Base-by-base conservation (phyloP, 2,797 vertebrate species). In the Hyperoplus immaculatus region DNA sequence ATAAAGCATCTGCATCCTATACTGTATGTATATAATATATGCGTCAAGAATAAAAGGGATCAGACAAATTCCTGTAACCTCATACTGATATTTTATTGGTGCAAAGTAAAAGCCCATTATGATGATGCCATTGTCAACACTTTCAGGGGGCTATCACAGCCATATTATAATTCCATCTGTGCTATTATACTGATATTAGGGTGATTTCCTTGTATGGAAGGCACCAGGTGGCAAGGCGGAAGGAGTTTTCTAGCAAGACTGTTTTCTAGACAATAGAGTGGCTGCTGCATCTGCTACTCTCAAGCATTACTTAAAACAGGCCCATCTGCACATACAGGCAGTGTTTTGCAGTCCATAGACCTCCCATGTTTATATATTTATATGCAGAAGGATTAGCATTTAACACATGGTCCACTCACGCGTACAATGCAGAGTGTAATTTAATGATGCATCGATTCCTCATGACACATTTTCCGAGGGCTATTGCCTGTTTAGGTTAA, bases 201-300 rank as follows among this genome's bases (percentile, higher is more conserved):
- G 21, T 51, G 43, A 39, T 74, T 75, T 69, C 64, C 53, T 39
- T 82, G 36, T 14, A 54, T 75, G 55, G 38, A 65, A 77, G 88
- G 64, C 73, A 87, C 89, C 92, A 91, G 91, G 89, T 94, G 90
- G 80, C 38, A 77, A 85, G 60, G 82, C 38, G 75, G 80, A 77
- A 66, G 74, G 83, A 87, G 82, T 82, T 83, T 85, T 88, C 89
- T 77, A 83, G 65, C 59, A 63, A 66, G 73, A 84, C 81, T 84
- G 71, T 84, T 85, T 88, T 80, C 45, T 60, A 92, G 84, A 93
- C 89, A 93, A 93, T 89, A 78, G 90, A 88, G 72, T 74, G 57
- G 59, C 72, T 84, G 78, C 85, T 86, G 88, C 93, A 89, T 91
- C 85, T 92, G 91, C 78, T 87, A 7, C 79, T 78, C 68, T 67